Evolutionary conservation across 2,797 vertebrate genomes (phyloP), one percentile per base, ranked within the genome.

Genomic region (Gallinago nigripennis): DNA sequence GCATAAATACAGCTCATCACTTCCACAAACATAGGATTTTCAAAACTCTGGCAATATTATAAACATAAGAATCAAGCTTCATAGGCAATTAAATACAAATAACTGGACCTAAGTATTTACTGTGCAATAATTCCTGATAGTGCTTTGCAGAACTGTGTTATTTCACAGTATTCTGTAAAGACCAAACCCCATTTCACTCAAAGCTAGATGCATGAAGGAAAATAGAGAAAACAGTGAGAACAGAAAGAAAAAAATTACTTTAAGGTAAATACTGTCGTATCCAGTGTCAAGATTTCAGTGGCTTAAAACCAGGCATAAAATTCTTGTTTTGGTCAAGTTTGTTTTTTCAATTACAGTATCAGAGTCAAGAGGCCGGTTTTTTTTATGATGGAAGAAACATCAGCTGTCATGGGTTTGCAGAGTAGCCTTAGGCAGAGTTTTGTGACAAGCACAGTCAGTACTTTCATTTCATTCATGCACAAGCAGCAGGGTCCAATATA

Each of bases 71-170:
- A 87, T 39, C 57, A 92, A 69, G 37, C 39, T 88, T 69, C 53
- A 37, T 28, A 46, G 30, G 70, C 31, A 91, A 41, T 82, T 82
- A 95, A 84, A 82, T 85, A 95, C 27, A 92, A 87, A 60, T 70
- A 77, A 61, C 12, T 75, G 31, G 57, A 71, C 9, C 66, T 80
- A 19, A 23, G 25, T 24, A 39, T 73, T 84, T 88, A 64, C 84
- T 80, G 53, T 91, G 61, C 64, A 89, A 33, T 79, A 81, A 92
- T 81, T 85, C 35, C 70, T 81, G 16, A 69, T 28, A 61, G 27
- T 88, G 71, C 71, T 91, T 89, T 89, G 61, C 65, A 87, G 61
- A 95, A 65, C 60, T 57, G 45, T 68, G 77, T 95, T 91, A 73
- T 80, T 93, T 82, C 84, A 87, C 68, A 92, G 25, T 78, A 85